Evolutionary conservation across 2,888 invertebrate genomes (phyloP).

Genomic region (Heliconius ethilla): DNA sequence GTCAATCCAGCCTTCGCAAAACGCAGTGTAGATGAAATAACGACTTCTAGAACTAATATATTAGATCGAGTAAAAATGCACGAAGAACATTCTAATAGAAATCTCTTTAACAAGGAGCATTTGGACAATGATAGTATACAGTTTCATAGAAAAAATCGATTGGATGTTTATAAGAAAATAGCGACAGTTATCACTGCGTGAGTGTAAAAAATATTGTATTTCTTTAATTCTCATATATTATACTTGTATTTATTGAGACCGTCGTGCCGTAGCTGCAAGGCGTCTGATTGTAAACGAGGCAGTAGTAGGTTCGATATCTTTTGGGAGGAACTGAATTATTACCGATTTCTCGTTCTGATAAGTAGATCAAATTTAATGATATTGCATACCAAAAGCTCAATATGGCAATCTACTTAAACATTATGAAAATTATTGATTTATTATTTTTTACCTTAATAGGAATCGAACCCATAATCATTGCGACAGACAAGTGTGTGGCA

Average conservation of each 20-base stretch:
- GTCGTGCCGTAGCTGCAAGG: no score
- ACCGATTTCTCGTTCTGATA: no score
- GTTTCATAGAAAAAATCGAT: slow-evolving; percentile 83
- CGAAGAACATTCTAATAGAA: slow-evolving; percentile 55
- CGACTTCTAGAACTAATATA: slow-evolving; percentile 63
- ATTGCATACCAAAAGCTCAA: no score
- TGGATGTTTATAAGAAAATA: slow-evolving; percentile 83
- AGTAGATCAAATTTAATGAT: no score
- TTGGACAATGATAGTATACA: slow-evolving; percentile 63
- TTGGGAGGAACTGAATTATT: no score
- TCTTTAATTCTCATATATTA: no score
- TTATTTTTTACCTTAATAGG: background rate
- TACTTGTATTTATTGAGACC: no score
- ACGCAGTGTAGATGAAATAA: slow-evolving; percentile 57
- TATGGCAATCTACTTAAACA: no score
- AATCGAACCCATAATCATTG: background rate
- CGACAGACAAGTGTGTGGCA: no score
- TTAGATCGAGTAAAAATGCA: slow-evolving; percentile 69
- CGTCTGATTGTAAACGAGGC: background rate
- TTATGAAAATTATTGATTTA: no score
- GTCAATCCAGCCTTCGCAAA: slow-evolving; percentile 64
- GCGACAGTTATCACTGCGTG: slow-evolving; percentile 84
- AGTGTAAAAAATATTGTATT: slow-evolving; percentile 52
- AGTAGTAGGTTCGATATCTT: no score
- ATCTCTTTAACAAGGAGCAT: slow-evolving; percentile 59